A percentile compares a stretch with the other conserved stretches of the same genome.
These are phyloP conservation scores for Eulemur albifrons DNA, from an alignment of 2,797 vertebrate species.

Conservation along the genomic window DNA sequence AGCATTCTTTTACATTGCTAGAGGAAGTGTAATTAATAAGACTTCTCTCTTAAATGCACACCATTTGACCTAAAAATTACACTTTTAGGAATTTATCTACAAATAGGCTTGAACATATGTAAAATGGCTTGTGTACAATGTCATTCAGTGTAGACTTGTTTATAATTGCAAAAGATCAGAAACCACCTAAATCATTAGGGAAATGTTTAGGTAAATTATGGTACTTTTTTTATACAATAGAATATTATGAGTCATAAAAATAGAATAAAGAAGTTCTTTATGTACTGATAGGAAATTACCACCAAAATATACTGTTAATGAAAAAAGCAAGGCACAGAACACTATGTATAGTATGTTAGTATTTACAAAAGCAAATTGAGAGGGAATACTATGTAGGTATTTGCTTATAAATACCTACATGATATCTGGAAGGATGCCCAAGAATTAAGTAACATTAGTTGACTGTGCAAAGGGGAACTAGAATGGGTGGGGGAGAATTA, in stretches of 20 bases:
- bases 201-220: not conserved
- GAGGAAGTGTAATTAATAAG: not conserved
- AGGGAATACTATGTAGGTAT: not conserved
- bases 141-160: not conserved
- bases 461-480: not conserved
- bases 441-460: slow-evolving; percentile 20
- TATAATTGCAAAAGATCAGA: not conserved
- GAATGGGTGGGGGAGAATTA: not conserved
- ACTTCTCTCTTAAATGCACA: not conserved
- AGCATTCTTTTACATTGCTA: not conserved
- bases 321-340: not conserved
- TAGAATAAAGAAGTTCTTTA: not conserved
- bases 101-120: not conserved
- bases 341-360: not conserved
- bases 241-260: not conserved
- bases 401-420: not conserved
- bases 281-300: not conserved
- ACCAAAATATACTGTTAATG: not conserved
- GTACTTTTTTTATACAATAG: not conserved
- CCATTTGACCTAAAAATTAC: not conserved
- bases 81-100: not conserved
- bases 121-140: not conserved
- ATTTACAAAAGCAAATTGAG: not conserved
- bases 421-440: not conserved
- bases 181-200: not conserved